Percentiles rank a stretch among this genome's conserved stretches.
These are phyloP conservation scores for Eudemis profundana DNA, from an alignment of 2,888 invertebrate species.

Conservation along the genomic window DNA sequence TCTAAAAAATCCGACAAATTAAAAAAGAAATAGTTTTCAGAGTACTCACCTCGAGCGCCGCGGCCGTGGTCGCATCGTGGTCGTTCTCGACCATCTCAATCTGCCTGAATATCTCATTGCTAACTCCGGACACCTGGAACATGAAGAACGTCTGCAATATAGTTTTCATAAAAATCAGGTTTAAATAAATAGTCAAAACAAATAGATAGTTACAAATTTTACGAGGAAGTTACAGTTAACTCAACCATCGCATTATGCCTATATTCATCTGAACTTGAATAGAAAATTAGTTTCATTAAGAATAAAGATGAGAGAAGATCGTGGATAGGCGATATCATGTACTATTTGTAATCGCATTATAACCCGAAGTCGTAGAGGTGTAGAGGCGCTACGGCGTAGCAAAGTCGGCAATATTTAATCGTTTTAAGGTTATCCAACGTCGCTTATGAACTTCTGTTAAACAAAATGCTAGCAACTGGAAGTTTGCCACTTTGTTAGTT, in stretches of 20 bases:
- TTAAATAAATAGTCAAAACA: too few relatives aligned
- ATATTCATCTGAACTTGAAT: too few relatives aligned
- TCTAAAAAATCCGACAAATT: neutral
- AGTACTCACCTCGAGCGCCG: conserved; percentile 91
- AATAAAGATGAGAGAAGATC: too few relatives aligned
- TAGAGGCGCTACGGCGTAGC: conserved; percentile 38
- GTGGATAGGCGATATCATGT: too few relatives aligned
- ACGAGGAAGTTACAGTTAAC: too few relatives aligned
- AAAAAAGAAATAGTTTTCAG: neutral
- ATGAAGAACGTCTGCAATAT: too few relatives aligned
- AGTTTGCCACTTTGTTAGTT: neutral
- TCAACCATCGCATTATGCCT: too few relatives aligned
- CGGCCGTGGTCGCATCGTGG: conserved; percentile 96
- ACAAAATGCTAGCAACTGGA: neutral
- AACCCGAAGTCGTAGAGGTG: conserved; percentile 29
- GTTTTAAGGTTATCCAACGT: neutral
- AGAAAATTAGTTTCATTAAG: too few relatives aligned
- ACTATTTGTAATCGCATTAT: conserved; percentile 25
- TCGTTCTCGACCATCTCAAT: conserved; percentile 98
- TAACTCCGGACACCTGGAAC: conserved; percentile 95
- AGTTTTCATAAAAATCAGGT: too few relatives aligned
- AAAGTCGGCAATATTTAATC: neutral
- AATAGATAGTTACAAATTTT: too few relatives aligned
- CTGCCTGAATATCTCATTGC: conserved; percentile 98
- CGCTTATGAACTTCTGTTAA: neutral